phyloP scores from a whole-genome alignment of 1,140 invertebrate species.

The Temnothorax curvispinosus region DNA sequence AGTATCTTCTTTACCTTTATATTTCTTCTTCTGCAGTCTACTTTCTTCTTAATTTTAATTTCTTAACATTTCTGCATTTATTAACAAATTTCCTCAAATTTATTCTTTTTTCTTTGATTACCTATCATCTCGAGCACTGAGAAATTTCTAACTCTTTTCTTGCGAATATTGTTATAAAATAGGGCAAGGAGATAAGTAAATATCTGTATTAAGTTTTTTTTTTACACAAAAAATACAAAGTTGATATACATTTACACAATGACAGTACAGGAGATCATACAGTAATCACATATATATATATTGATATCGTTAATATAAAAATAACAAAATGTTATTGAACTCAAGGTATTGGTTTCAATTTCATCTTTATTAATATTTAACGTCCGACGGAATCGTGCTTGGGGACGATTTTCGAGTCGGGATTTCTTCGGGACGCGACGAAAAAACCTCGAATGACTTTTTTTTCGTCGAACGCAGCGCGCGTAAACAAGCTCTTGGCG shows the following conservation, averaged over 20 bases:
- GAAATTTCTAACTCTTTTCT: not conserved
- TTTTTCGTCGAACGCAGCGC: not conserved
- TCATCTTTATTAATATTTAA: no score
- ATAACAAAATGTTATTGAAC: no score
- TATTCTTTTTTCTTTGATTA: not conserved
- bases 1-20: not conserved
- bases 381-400: no score
- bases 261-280: not conserved
- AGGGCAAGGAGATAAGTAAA: not conserved
- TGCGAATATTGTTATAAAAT: not conserved
- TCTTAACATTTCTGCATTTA: slow-evolving; percentile 3
- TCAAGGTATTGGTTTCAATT: no score
- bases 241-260: slow-evolving; percentile 33
- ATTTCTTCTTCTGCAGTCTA: not conserved
- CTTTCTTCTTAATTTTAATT: not conserved
- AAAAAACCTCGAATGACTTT: not conserved
- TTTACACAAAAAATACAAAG: slow-evolving; percentile 5
- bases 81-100: not conserved
- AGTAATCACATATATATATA: not conserved
- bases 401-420: not conserved
- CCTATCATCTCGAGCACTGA: not conserved
- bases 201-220: not conserved
- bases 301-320: no score
- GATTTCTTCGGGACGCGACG: not conserved
- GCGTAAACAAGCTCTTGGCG: not conserved